Evolutionary conservation across 1,140 invertebrate genomes (phyloP).

Genomic region (Zaprionus lachaisei): DNA sequence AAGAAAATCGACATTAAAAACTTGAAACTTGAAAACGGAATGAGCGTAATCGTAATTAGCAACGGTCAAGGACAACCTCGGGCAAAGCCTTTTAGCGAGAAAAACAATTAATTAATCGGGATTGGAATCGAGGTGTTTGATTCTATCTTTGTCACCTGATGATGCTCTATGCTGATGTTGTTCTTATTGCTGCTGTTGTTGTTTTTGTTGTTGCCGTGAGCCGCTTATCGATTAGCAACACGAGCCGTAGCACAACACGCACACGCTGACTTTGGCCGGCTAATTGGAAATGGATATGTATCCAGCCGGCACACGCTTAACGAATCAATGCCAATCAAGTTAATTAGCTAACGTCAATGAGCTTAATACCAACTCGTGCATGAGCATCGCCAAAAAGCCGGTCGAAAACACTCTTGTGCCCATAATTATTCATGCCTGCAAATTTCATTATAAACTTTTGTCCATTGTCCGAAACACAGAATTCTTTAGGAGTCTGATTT

Average conservation of each 20-base stretch:
- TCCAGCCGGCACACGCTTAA: conserved; percentile 37
- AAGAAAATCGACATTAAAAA: conserved; percentile 14
- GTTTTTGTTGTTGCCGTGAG: not conserved
- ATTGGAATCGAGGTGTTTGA: conserved; percentile 4
- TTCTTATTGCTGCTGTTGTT: not conserved
- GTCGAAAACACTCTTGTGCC: conserved; percentile 40
- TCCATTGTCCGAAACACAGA: conserved; percentile 19
- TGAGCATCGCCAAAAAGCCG: conserved; percentile 34
- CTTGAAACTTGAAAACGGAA: conserved; percentile 8
- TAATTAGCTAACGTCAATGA: conserved; percentile 63
- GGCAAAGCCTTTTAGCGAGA: not conserved
- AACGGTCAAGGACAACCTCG: conserved; percentile 14
- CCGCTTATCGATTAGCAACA: conserved; percentile 18
- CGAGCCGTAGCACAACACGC: not conserved
- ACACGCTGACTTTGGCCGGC: conserved; percentile 24
- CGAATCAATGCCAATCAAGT: conserved; percentile 73
- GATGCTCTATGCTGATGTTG: not conserved
- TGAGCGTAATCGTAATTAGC: conserved; percentile 15
- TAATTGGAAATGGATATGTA: conserved; percentile 21
- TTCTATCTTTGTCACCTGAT: conserved; percentile 24
- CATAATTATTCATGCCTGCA: conserved; percentile 77
- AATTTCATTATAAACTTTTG: conserved; percentile 77
- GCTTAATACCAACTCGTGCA: conserved; percentile 64
- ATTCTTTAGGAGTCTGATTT: conserved; percentile 28
- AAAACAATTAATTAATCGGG: conserved; percentile 31